Evolutionary conservation across 2,888 invertebrate species (phyloP).

Genomic region (Encarsia formosa): DNA sequence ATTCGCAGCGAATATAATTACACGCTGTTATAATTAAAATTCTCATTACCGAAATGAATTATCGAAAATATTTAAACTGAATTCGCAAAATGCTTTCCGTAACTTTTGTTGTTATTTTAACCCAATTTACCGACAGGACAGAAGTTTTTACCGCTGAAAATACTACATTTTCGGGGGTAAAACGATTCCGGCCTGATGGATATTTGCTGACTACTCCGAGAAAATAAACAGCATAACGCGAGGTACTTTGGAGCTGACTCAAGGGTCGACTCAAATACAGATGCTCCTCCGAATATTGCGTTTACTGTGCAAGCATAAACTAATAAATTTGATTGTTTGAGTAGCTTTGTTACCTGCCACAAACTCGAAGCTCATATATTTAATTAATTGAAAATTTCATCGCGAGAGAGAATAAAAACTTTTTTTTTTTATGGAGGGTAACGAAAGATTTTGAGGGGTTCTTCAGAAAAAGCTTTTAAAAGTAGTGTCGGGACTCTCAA

Average conservation of each 20-base stretch:
- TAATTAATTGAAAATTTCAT: not conserved
- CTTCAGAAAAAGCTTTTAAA: not conserved
- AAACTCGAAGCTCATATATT: not conserved
- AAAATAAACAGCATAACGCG: too few species aligned
- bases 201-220: too few species aligned
- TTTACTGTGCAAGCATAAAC: conserved; percentile 13
- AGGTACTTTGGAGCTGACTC: not conserved
- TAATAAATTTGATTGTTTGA: conserved; percentile 22
- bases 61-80: too few species aligned
- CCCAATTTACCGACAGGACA: too few species aligned
- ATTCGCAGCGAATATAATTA: too few species aligned
- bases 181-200: too few species aligned
- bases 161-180: too few species aligned
- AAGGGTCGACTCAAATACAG: conserved; percentile 17
- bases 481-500: not conserved
- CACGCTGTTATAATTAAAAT: too few species aligned
- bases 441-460: not conserved
- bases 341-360: conserved; percentile 11
- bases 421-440: not conserved
- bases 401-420: not conserved
- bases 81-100: too few species aligned
- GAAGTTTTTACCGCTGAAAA: too few species aligned
- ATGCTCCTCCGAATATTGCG: conserved; percentile 8
- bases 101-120: too few species aligned
- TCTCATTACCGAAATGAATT: too few species aligned